phyloP scores from a whole-genome alignment of 1,140 invertebrate species.

The Hycleus phaleratus region DNA sequence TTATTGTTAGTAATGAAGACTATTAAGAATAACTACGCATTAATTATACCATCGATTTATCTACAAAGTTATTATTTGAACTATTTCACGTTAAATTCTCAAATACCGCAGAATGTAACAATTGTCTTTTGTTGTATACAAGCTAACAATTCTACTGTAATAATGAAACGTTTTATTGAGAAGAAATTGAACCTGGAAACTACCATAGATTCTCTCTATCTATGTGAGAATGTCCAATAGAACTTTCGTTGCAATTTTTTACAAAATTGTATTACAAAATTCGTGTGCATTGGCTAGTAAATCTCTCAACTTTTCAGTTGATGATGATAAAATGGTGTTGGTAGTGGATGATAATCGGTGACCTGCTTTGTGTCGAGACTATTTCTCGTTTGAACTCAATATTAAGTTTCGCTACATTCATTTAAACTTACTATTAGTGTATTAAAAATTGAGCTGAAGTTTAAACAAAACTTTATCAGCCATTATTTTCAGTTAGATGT shows the following conservation, averaged over 20 bases:
- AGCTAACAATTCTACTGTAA: no score
- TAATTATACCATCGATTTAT: conserved; percentile 1
- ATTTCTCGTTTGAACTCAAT: conserved; percentile 9
- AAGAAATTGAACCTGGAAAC: no score
- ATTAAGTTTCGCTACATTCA: conserved; percentile 8
- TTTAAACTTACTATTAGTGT: conserved; percentile 5
- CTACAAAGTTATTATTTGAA: no score
- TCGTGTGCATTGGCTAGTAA: conserved; percentile 1
- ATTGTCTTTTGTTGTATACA: no score
- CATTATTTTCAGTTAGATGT: no score
- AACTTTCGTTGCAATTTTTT: conserved; percentile 6
- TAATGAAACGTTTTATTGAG: no score
- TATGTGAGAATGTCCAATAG: neutral
- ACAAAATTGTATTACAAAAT: conserved; percentile 16
- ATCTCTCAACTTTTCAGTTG: conserved; percentile 6
- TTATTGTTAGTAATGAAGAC: neutral
- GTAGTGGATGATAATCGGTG: conserved; percentile 12
- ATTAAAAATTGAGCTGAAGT: no score
- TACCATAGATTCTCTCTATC: no score
- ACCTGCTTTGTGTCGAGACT: conserved; percentile 9
- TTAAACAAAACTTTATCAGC: no score
- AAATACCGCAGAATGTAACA: no score
- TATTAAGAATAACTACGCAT: conserved; percentile 15
- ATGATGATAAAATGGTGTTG: no score
- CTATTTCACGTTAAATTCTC: no score